Evolutionary conservation across 2,113 vertebrate genomes (phyloP).

Genomic region (Sturnus vulgaris): DNA sequence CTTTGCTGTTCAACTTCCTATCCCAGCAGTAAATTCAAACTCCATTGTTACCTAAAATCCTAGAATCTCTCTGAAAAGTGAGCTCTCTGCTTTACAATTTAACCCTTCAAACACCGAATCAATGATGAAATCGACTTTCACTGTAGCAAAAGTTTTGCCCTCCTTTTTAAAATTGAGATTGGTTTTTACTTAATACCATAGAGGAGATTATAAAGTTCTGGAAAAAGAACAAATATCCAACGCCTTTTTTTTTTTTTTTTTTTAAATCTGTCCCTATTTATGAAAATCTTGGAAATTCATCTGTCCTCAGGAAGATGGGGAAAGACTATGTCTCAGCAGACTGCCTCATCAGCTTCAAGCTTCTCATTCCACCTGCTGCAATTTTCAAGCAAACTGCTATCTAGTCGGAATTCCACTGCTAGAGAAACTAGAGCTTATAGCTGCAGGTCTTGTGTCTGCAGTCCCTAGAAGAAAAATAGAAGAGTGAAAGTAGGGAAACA

Average conservation of each 20-base stretch:
- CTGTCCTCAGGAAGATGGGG: background rate
- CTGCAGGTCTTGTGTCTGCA: background rate
- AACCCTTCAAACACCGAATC: background rate
- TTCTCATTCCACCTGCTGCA: background rate
- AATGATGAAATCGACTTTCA: background rate
- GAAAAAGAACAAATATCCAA: background rate
- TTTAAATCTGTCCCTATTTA: background rate
- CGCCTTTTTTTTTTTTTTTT: background rate
- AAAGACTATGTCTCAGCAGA: background rate
- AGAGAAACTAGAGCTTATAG: background rate
- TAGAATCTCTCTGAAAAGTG: slow-evolving; percentile 1
- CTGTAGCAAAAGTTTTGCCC: background rate
- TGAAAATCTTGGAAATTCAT: background rate
- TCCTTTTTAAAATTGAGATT: background rate
- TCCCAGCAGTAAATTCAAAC: slow-evolving; percentile 11
- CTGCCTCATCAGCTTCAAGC: background rate
- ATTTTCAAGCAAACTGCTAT: background rate
- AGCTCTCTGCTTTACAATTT: background rate
- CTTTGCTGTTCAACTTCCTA: slow-evolving; percentile 38
- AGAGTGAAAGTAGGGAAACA: background rate
- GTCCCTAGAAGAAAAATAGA: background rate
- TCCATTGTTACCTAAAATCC: slow-evolving; percentile 24
- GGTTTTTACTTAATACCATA: background rate
- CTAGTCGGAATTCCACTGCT: background rate
- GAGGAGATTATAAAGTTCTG: background rate